Evolutionary conservation across 2,888 invertebrate species (phyloP).

Genomic region (Chalcis sispes): DNA sequence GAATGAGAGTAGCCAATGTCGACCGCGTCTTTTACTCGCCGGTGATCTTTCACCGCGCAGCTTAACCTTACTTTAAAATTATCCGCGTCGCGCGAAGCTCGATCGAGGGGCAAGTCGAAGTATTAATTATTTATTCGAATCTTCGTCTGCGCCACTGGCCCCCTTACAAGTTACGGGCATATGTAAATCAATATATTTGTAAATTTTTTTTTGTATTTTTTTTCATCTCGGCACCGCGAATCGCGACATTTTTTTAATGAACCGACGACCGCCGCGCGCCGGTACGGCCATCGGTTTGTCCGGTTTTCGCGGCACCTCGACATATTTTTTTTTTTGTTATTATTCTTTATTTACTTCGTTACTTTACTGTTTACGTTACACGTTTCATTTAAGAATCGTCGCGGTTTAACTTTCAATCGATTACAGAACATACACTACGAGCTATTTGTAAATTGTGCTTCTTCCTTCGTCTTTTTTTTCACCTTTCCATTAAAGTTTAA

Average conservation of each 20-base stretch:
- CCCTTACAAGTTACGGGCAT: slow-evolving; percentile 76
- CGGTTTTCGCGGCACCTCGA: slow-evolving; percentile 52
- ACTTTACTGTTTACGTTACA: slow-evolving; percentile 58
- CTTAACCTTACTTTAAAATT: neutral
- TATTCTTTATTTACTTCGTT: slow-evolving; percentile 57
- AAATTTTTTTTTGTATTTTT: slow-evolving; percentile 74
- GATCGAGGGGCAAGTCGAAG: slow-evolving; percentile 14
- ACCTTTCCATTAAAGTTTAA: slow-evolving; percentile 61
- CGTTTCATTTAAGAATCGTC: slow-evolving; percentile 58
- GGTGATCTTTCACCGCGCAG: no score
- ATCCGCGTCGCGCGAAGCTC: neutral
- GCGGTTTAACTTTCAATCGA: slow-evolving; percentile 72
- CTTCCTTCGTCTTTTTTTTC: slow-evolving; percentile 59
- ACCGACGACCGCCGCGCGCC: slow-evolving; percentile 64
- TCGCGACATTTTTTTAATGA: neutral
- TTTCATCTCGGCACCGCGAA: slow-evolving; percentile 45
- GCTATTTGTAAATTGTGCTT: slow-evolving; percentile 72
- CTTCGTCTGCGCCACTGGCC: slow-evolving; percentile 69
- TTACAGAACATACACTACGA: slow-evolving; percentile 77
- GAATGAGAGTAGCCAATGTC: no score
- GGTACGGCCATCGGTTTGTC: slow-evolving; percentile 57
- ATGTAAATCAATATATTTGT: slow-evolving; percentile 77
- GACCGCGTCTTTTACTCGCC: no score
- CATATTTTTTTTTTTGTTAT: slow-evolving; percentile 58
- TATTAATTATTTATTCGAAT: neutral